Conservation (phyloP, 2,888 invertebrate genomes). For the Danaus chrysippus region DNA sequence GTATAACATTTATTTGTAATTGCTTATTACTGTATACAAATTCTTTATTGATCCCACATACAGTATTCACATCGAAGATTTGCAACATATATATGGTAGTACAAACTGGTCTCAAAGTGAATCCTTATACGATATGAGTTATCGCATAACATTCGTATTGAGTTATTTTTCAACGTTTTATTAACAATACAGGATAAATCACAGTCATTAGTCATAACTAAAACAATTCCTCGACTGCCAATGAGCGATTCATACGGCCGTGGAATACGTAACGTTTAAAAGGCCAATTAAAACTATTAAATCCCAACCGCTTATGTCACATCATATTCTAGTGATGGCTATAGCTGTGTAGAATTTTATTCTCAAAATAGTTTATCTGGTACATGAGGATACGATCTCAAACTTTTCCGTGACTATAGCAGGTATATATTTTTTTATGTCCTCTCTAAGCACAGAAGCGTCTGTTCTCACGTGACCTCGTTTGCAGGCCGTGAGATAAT, state of each 20-base stretch:
- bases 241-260: constrained; percentile 43
- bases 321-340: no score
- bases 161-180: no score
- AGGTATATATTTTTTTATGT: constrained; percentile 50
- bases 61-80: no score
- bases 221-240: constrained; percentile 42
- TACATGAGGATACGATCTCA: constrained; percentile 51
- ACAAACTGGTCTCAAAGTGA: no score
- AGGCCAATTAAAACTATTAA: no score
- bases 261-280: constrained; percentile 35
- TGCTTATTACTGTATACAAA: no score
- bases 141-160: no score
- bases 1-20: no score
- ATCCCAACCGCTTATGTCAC: no score
- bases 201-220: constrained; percentile 41
- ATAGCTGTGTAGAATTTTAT: constrained; percentile 34
- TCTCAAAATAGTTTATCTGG: constrained; percentile 51
- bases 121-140: no score
- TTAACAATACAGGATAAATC: neutral
- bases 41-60: no score
- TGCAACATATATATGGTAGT: no score
- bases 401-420: constrained; percentile 54
- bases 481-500: constrained; percentile 72
- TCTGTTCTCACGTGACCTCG: constrained; percentile 69
- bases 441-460: constrained; percentile 56